A percentile compares a stretch with the other conserved stretches of the same genome.
phyloP scores from a whole-genome alignment of 30 jellyfish, hydroid and myxozoan genomes.

The Chironex yamaguchii region DNA sequence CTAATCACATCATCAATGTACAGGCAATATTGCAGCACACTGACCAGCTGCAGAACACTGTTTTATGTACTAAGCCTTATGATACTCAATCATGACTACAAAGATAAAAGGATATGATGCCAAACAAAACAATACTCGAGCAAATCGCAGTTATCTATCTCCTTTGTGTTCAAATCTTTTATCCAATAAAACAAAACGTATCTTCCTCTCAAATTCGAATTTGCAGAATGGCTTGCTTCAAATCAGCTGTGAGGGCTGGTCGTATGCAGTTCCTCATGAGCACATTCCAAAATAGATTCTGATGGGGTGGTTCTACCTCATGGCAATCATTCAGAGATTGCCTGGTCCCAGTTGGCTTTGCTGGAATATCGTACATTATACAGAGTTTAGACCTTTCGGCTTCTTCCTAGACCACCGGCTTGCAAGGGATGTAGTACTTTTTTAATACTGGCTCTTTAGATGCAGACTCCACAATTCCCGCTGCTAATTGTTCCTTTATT shows the following conservation, averaged over 20 bases:
- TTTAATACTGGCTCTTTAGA: too few species aligned
- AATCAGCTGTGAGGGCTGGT: too few species aligned
- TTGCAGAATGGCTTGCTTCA: background rate
- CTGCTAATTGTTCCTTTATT: too few species aligned
- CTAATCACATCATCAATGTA: constrained; percentile 18
- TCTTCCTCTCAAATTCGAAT: background rate
- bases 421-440: too few species aligned
- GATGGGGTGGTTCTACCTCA: too few species aligned
- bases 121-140: constrained; percentile 13
- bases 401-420: too few species aligned
- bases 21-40: constrained; percentile 11
- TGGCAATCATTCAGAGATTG: too few species aligned
- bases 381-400: background rate
- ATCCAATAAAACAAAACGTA: background rate
- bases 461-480: too few species aligned
- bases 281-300: too few species aligned
- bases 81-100: background rate
- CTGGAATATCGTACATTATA: constrained; percentile 17
- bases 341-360: background rate
- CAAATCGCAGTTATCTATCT: background rate
- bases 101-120: constrained; percentile 31
- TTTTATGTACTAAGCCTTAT: background rate
- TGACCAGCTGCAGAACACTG: too few species aligned
- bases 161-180: background rate
- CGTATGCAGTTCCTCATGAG: too few species aligned